phyloP scores from a whole-genome alignment of 2,797 vertebrate genomes.

The Odontamblyopus rebecca region DNA sequence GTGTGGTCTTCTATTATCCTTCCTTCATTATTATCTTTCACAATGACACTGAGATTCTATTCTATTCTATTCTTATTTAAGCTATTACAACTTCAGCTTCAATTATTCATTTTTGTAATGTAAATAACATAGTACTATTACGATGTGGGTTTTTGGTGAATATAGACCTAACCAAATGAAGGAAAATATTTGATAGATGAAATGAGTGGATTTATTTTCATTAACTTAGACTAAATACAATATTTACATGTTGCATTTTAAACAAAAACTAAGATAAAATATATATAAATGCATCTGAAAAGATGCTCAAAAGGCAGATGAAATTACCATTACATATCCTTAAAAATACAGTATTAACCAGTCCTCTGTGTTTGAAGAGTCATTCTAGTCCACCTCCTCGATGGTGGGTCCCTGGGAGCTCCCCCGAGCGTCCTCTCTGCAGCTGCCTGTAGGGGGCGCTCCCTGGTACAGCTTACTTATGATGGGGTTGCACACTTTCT shows the following conservation, averaged over 20 bases:
- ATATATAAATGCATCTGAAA: background rate
- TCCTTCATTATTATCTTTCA: too few species aligned
- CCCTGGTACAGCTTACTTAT: slow-evolving; percentile 58
- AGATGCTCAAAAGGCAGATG: background rate
- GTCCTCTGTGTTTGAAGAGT: background rate
- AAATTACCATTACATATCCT: background rate
- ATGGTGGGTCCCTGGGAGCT: slow-evolving; percentile 45
- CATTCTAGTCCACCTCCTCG: slow-evolving; percentile 45
- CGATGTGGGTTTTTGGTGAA: too few species aligned
- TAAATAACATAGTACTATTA: too few species aligned
- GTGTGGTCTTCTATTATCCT: too few species aligned
- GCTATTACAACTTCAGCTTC: too few species aligned
- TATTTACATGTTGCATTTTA: background rate
- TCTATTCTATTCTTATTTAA: too few species aligned
- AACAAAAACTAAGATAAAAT: background rate
- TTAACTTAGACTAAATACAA: background rate
- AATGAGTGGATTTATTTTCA: background rate
- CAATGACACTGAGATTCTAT: too few species aligned
- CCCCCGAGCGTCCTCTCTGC: slow-evolving; percentile 14
- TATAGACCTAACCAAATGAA: too few species aligned
- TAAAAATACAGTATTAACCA: background rate
- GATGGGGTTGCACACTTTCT: slow-evolving; percentile 23
- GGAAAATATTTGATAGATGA: too few species aligned
- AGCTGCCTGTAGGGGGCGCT: slow-evolving; percentile 26
- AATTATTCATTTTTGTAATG: too few species aligned